Conservation (phyloP, 1,140 invertebrate species). For the Aethina tumida region DNA sequence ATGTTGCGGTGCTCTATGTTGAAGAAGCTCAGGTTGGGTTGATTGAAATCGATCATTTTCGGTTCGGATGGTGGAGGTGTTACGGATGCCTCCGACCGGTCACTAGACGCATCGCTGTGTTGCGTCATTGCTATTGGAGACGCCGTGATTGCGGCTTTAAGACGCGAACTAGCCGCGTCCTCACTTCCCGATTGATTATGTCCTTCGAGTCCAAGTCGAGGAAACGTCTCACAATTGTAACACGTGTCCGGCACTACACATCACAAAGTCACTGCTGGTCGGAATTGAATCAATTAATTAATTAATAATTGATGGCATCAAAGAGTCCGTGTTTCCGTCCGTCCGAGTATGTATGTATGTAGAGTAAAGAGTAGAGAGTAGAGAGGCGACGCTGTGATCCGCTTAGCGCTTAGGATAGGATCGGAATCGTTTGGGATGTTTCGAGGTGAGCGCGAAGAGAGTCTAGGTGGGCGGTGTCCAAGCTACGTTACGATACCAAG, state of each 20-base stretch:
- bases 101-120: slow-evolving; percentile 37
- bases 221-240: slow-evolving; percentile 9
- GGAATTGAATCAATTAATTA: too few relatives aligned
- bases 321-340: too few relatives aligned
- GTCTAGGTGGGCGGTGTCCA: slow-evolving; percentile 20
- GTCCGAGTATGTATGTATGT: too few relatives aligned
- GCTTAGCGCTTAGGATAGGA: too few relatives aligned
- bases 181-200: slow-evolving; percentile 9
- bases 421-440: too few relatives aligned
- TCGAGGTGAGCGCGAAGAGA: slow-evolving; percentile 22
- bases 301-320: too few relatives aligned
- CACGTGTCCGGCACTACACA: slow-evolving; percentile 25
- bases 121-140: slow-evolving; percentile 37
- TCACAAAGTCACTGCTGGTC: slow-evolving; percentile 21
- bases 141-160: slow-evolving; percentile 32
- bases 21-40: slow-evolving; percentile 33
- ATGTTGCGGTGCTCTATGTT: slow-evolving; percentile 36
- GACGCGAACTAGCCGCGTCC: slow-evolving; percentile 33
- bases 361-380: too few relatives aligned
- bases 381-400: slow-evolving; percentile 9
- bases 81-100: slow-evolving; percentile 35
- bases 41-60: slow-evolving; percentile 35
- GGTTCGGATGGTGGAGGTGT: slow-evolving; percentile 33
- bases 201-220: slow-evolving; percentile 7
- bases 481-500: slow-evolving; percentile 21